Evolutionary conservation across 2,113 vertebrate species (phyloP).

Genomic region (Piaya cayana): DNA sequence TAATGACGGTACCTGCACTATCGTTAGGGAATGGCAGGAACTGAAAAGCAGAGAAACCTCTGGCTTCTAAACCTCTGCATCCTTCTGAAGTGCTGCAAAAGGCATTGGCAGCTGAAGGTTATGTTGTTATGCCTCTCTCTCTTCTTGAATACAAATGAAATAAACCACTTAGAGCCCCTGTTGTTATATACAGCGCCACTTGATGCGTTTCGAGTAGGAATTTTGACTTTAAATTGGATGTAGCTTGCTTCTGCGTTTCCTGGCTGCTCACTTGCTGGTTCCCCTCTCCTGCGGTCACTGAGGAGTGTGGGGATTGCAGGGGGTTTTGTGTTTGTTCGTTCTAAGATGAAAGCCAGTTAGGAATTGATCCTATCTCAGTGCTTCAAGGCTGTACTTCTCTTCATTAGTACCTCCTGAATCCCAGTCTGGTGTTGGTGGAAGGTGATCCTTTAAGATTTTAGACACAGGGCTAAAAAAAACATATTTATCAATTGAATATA

Average conservation of each 20-base stretch:
- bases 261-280: not conserved
- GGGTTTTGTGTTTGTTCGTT: not conserved
- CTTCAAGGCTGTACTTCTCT: not conserved
- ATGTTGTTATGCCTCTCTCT: not conserved
- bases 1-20: not conserved
- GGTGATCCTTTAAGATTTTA: not conserved
- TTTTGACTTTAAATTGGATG: not conserved
- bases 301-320: not conserved
- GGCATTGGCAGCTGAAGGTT: not conserved
- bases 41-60: not conserved
- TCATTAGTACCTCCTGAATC: not conserved
- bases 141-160: not conserved
- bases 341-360: not conserved
- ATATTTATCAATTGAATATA: not conserved
- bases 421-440: not conserved
- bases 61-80: not conserved
- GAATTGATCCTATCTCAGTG: not conserved
- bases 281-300: not conserved
- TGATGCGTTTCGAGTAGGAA: not conserved
- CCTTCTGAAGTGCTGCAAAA: not conserved
- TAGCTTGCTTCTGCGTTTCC: not conserved
- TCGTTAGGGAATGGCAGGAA: not conserved
- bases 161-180: rapidly evolving
- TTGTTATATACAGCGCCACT: not conserved
- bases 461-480: not conserved